These are phyloP conservation scores for Vesta saturnalis DNA, from an alignment of 2,888 invertebrate genomes.

Conservation along the genomic window DNA sequence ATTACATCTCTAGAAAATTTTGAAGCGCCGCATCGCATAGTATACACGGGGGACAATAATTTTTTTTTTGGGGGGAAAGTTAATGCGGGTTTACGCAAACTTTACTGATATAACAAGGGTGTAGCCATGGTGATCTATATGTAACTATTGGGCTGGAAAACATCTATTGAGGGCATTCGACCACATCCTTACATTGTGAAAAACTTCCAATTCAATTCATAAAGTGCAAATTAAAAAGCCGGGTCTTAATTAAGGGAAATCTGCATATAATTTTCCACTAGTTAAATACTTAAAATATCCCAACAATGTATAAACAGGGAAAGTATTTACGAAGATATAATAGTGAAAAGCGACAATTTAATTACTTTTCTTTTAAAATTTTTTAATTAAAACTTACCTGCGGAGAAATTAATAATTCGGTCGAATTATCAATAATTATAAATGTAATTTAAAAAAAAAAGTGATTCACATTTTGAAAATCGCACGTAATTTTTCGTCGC, in stretches of 20 bases:
- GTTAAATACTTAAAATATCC: not conserved
- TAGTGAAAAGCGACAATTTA: constrained; percentile 13
- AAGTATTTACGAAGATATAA: constrained; percentile 27
- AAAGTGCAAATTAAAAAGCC: not conserved
- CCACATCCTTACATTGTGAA: constrained; percentile 28
- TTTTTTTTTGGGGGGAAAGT: constrained; percentile 19
- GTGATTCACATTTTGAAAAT: constrained; percentile 22
- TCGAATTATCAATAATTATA: not conserved
- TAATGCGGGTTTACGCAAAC: constrained; percentile 12
- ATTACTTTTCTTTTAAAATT: not conserved
- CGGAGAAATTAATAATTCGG: not conserved
- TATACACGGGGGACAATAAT: no score
- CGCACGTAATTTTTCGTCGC: constrained; percentile 11
- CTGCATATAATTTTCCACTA: not conserved
- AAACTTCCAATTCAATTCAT: not conserved
- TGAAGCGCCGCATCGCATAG: no score
- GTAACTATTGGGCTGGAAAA: constrained; percentile 38
- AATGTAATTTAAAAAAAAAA: not conserved
- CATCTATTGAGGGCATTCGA: constrained; percentile 34
- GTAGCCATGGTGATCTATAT: constrained; percentile 42
- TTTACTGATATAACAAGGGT: constrained; percentile 32
- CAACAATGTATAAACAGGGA: constrained; percentile 1
- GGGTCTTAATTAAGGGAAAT: no score
- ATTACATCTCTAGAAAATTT: not conserved
- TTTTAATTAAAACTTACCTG: not conserved